A percentile compares a stretch with the other conserved stretches of the same genome.
phyloP scores from a whole-genome alignment of 2,888 invertebrate genomes.

The Phortica okadai region DNA sequence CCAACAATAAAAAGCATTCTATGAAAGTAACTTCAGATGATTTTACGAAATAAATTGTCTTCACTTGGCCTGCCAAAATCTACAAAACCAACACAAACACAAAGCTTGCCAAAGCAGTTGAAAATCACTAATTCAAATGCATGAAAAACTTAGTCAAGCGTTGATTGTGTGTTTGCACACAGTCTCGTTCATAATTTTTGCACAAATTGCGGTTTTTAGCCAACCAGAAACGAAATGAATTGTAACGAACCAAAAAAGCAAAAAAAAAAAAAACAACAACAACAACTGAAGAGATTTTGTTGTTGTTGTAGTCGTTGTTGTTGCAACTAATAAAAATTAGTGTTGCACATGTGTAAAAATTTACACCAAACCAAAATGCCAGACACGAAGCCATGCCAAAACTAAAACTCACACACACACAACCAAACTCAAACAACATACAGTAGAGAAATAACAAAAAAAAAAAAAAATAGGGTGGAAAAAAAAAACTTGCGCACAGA shows the following conservation, averaged over 20 bases:
- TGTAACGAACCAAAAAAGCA: conserved; percentile 18
- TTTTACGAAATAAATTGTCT: neutral
- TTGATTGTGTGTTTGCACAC: conserved; percentile 69
- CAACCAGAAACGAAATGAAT: neutral
- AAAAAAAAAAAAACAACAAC: conserved; percentile 23
- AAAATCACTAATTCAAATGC: conserved; percentile 61
- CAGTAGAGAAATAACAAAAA: neutral
- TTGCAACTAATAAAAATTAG: conserved; percentile 33
- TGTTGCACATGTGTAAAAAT: conserved; percentile 65
- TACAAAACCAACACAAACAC: conserved; percentile 3
- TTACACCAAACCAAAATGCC: conserved; percentile 51
- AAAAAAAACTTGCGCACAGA: conserved; percentile 5
- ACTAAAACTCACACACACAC: neutral
- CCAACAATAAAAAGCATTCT: no score
- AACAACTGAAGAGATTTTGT: neutral
- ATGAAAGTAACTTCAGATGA: no score
- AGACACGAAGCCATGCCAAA: neutral
- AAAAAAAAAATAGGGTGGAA: no score
- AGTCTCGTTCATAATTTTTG: conserved; percentile 30
- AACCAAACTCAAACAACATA: conserved; percentile 18
- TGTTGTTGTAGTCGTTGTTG: neutral
- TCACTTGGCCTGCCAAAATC: neutral
- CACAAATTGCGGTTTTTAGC: conserved; percentile 35
- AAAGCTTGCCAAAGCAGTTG: conserved; percentile 7
- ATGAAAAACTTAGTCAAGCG: conserved; percentile 66